Conservation (phyloP, 2,113 vertebrate genomes). For the Menidia beryllina region DNA sequence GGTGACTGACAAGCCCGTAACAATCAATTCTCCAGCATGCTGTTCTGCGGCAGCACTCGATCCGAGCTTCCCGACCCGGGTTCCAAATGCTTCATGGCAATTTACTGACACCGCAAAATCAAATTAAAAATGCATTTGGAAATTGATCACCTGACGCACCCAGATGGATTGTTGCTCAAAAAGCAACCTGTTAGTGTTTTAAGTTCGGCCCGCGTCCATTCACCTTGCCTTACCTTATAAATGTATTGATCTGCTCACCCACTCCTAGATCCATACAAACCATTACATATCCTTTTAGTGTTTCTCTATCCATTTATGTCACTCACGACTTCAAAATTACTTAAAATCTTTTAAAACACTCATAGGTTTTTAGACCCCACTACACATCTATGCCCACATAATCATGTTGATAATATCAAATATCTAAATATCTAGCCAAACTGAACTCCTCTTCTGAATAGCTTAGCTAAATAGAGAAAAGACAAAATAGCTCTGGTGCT, state of each 20-base stretch:
- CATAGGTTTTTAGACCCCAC: conserved; percentile 17
- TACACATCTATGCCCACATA: conserved; percentile 33
- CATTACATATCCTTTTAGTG: conserved; percentile 72
- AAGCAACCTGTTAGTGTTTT: conserved; percentile 54
- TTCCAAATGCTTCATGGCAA: conserved; percentile 61
- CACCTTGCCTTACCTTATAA: conserved; percentile 62
- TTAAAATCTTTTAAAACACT: conserved; percentile 7
- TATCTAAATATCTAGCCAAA: conserved; percentile 35
- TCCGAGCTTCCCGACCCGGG: conserved; percentile 44
- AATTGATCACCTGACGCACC: conserved; percentile 74
- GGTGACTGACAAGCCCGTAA: conserved; percentile 60
- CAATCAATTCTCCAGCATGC: conserved; percentile 68
- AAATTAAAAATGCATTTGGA: conserved; percentile 81
- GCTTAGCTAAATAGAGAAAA: not conserved
- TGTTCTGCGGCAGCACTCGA: conserved; percentile 58
- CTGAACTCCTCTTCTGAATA: conserved; percentile 36
- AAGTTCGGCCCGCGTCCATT: conserved; percentile 48
- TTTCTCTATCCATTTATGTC: conserved; percentile 60
- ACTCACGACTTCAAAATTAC: conserved; percentile 62
- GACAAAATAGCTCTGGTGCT: conserved; percentile 15
- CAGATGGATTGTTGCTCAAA: conserved; percentile 67
- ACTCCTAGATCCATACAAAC: conserved; percentile 59
- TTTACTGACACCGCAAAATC: conserved; percentile 72
- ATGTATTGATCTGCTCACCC: conserved; percentile 67
- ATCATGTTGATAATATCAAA: conserved; percentile 24